Evolutionary conservation across 1,140 invertebrate species (phyloP).

Genomic region (Spodoptera litura): DNA sequence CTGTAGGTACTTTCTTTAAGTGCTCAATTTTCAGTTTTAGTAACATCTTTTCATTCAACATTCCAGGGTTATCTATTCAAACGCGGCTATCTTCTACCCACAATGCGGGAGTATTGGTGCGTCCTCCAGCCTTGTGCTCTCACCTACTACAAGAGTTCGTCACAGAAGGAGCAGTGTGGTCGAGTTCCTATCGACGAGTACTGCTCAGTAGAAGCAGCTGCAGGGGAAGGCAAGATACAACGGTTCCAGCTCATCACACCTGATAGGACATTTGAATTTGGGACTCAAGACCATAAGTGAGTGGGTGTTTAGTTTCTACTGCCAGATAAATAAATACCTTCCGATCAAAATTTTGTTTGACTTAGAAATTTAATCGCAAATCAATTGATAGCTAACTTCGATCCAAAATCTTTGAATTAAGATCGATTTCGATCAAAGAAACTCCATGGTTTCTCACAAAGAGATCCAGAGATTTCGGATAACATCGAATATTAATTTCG

Average conservation of each 20-base stretch:
- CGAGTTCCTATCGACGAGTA: constrained; percentile 88
- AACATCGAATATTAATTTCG: too few species aligned
- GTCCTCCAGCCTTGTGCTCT: constrained; percentile 91
- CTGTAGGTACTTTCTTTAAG: too few species aligned
- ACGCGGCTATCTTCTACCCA: constrained; percentile 91
- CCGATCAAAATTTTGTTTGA: too few species aligned
- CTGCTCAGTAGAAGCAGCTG: constrained; percentile 88
- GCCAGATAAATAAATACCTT: not conserved
- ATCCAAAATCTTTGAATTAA: too few species aligned
- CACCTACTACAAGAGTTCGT: constrained; percentile 91
- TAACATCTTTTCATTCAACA: not conserved
- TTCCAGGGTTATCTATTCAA: constrained; percentile 90
- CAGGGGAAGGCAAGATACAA: constrained; percentile 86
- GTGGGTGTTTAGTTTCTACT: constrained; percentile 5
- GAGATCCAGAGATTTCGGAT: too few species aligned
- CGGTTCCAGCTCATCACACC: constrained; percentile 88
- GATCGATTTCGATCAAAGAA: too few species aligned
- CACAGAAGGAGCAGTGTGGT: constrained; percentile 91
- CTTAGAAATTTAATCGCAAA: too few species aligned
- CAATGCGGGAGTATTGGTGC: constrained; percentile 93
- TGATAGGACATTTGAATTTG: constrained; percentile 90
- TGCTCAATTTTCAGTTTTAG: not conserved
- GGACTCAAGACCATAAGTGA: constrained; percentile 89
- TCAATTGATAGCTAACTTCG: too few species aligned
- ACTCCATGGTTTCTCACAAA: too few species aligned